These are phyloP conservation scores for Lasioglossum marginatum DNA, from an alignment of 2,888 invertebrate species.

Conservation along the genomic window DNA sequence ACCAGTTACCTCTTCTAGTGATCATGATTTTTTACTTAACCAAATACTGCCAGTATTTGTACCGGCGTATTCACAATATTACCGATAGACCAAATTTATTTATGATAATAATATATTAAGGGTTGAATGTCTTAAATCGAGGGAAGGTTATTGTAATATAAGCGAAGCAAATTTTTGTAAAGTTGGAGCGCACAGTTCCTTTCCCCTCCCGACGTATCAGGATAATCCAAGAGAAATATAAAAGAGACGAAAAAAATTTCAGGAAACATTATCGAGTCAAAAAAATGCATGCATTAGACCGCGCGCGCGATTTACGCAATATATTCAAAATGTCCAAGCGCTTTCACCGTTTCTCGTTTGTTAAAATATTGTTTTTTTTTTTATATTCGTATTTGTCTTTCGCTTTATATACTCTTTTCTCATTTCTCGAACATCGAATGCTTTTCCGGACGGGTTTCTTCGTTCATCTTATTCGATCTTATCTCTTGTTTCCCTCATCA, in stretches of 20 bases:
- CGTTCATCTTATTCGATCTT: conserved; percentile 17
- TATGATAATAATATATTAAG: conserved; percentile 84
- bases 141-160: conserved; percentile 82
- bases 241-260: conserved; percentile 61
- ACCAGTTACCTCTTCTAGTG: conserved; percentile 75
- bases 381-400: conserved; percentile 11
- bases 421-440: conserved; percentile 14
- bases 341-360: conserved; percentile 30
- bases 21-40: conserved; percentile 79
- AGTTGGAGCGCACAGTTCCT: conserved; percentile 82
- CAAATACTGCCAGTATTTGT: conserved; percentile 83
- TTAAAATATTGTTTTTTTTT: conserved; percentile 1
- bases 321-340: conserved; percentile 32
- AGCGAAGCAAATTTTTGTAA: conserved; percentile 80
- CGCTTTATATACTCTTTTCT: conserved; percentile 22
- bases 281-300: conserved; percentile 31
- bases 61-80: conserved; percentile 84
- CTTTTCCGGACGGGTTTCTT: conserved; percentile 13
- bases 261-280: conserved; percentile 72
- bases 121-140: conserved; percentile 81
- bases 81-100: conserved; percentile 85
- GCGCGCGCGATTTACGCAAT: conserved; percentile 10
- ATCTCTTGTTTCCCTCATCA: conserved; percentile 1
- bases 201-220: conserved; percentile 69
- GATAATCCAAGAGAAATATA: conserved; percentile 58